Evolutionary conservation across 2,113 vertebrate genomes (phyloP).

Genomic region (Plestiodon gilberti): DNA sequence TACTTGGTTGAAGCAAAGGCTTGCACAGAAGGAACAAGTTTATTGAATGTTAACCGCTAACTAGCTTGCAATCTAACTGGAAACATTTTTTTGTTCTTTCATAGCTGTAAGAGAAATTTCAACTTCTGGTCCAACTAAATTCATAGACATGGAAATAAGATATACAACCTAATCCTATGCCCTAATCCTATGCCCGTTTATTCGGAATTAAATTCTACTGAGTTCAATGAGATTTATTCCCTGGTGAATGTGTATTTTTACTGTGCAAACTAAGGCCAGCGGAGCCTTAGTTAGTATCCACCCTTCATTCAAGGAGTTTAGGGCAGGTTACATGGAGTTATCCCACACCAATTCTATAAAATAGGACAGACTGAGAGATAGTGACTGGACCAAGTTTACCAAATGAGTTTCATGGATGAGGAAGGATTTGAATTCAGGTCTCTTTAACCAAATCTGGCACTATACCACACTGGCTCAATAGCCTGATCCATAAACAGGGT

Average conservation of each 20-base stretch:
- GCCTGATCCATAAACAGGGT: no score
- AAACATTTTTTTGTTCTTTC: slow-evolving; percentile 54
- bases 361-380: no score
- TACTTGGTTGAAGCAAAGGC: not conserved
- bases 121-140: slow-evolving; percentile 72
- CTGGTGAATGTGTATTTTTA: not conserved
- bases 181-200: not conserved
- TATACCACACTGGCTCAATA: no score
- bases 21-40: not conserved
- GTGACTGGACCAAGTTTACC: no score
- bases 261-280: no score
- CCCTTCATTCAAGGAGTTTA: not conserved
- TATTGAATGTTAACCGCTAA: not conserved
- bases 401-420: no score
- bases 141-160: slow-evolving; percentile 38
- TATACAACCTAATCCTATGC: no score
- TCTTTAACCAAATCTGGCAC: no score
- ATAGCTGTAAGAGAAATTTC: slow-evolving; percentile 63
- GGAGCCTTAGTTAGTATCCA: no score
- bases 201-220: not conserved
- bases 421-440: no score
- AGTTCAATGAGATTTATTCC: not conserved
- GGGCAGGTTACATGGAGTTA: no score
- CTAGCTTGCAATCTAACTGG: slow-evolving; percentile 17
- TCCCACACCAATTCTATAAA: no score